Conservation (phyloP, 2,113 vertebrate genomes). For the Lepus europaeus region DNA sequence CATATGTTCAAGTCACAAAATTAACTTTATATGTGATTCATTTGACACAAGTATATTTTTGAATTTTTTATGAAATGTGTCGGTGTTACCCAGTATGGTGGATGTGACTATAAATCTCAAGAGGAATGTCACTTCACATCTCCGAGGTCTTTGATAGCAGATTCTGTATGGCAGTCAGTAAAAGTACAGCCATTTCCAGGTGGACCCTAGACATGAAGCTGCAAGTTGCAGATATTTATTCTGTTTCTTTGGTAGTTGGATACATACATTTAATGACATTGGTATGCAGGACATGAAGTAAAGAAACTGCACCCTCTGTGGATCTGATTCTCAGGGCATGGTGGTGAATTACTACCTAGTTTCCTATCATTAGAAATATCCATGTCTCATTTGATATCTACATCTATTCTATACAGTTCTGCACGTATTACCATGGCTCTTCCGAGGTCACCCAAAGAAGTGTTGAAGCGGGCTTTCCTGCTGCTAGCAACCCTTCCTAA, state of each 20-base stretch:
- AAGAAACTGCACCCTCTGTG: neutral
- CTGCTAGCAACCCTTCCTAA: neutral
- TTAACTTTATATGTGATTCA: slow-evolving; percentile 38
- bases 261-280: neutral
- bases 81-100: neutral
- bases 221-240: neutral
- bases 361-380: slow-evolving; percentile 11
- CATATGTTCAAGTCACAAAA: slow-evolving; percentile 31
- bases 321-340: neutral
- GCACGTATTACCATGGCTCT: neutral
- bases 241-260: neutral
- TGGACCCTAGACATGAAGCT: neutral
- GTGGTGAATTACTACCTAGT: neutral
- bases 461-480: neutral
- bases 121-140: neutral
- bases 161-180: neutral
- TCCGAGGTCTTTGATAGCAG: neutral
- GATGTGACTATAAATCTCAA: neutral
- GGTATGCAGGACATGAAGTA: neutral
- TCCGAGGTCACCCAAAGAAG: neutral
- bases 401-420: neutral
- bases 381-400: neutral
- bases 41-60: neutral
- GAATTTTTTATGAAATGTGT: neutral
- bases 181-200: neutral